Conservation (phyloP, 1,140 invertebrate genomes). For the Eriosoma lanigerum region DNA sequence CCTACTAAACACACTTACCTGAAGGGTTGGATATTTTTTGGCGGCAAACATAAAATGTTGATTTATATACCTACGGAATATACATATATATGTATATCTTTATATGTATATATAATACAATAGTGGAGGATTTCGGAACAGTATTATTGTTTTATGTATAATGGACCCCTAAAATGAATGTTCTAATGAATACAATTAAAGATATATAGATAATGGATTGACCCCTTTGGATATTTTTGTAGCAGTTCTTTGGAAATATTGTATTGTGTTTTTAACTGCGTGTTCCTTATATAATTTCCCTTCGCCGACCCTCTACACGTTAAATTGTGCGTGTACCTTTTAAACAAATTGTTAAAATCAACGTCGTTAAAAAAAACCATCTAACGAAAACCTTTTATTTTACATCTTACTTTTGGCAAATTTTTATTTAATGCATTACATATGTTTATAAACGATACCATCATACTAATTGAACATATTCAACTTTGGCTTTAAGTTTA, state of each 20-base stretch:
- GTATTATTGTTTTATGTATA: conserved; percentile 25
- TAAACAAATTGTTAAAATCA: conserved; percentile 20
- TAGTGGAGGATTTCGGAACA: background rate
- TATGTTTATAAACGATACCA: too few species aligned
- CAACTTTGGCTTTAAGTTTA: too few species aligned
- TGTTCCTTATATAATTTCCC: background rate
- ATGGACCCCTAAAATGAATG: background rate
- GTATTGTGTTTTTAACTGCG: background rate
- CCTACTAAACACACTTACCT: background rate
- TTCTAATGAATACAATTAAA: conserved; percentile 28
- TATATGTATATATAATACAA: background rate
- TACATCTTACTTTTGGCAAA: too few species aligned
- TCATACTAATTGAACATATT: too few species aligned
- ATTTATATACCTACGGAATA: background rate
- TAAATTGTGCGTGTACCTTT: background rate
- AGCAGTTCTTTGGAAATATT: background rate
- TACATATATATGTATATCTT: conserved; percentile 7
- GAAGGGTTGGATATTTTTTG: conserved; percentile 28
- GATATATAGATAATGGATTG: conserved; percentile 4
- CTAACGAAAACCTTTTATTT: too few species aligned
- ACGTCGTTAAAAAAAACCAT: too few species aligned
- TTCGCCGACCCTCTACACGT: background rate
- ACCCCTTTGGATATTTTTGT: conserved; percentile 12
- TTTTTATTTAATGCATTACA: too few species aligned
- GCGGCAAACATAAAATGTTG: conserved; percentile 1